phyloP scores from a whole-genome alignment of 2,888 invertebrate genomes.

The Phengaris arion region DNA sequence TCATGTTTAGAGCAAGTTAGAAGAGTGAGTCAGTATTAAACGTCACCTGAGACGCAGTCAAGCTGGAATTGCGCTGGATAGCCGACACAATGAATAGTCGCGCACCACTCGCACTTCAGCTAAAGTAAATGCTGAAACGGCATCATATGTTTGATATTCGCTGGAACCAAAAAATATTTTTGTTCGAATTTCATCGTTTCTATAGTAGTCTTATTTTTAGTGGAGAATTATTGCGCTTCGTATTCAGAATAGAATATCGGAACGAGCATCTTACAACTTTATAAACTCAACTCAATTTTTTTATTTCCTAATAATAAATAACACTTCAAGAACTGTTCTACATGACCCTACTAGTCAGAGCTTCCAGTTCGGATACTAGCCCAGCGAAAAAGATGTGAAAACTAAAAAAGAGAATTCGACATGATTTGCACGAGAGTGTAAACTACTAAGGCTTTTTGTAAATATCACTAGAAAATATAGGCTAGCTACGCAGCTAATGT shows the following conservation, averaged over 20 bases:
- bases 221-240: not conserved
- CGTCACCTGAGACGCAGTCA: slow-evolving; percentile 32
- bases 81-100: slow-evolving; percentile 40
- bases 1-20: slow-evolving; percentile 23
- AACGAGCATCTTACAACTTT: too few species aligned
- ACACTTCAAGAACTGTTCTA: too few species aligned
- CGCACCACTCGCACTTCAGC: slow-evolving; percentile 40
- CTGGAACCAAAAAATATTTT: slow-evolving; percentile 33
- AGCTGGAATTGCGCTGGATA: slow-evolving; percentile 34
- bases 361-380: too few species aligned
- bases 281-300: too few species aligned
- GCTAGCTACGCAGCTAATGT: too few species aligned
- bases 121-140: slow-evolving; percentile 41
- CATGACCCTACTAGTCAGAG: too few species aligned
- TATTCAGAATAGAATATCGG: not conserved
- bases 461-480: too few species aligned
- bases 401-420: too few species aligned
- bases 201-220: not conserved
- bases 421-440: too few species aligned
- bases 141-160: slow-evolving; percentile 38
- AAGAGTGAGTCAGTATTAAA: slow-evolving; percentile 8
- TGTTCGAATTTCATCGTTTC: slow-evolving; percentile 25
- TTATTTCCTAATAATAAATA: too few species aligned
- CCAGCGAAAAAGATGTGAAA: too few species aligned
- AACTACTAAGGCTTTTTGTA: too few species aligned